A percentile compares a stretch with the other conserved stretches of the same genome.
Conservation (phyloP, 2,888 invertebrate genomes). For the Lasiommata megera region DNA sequence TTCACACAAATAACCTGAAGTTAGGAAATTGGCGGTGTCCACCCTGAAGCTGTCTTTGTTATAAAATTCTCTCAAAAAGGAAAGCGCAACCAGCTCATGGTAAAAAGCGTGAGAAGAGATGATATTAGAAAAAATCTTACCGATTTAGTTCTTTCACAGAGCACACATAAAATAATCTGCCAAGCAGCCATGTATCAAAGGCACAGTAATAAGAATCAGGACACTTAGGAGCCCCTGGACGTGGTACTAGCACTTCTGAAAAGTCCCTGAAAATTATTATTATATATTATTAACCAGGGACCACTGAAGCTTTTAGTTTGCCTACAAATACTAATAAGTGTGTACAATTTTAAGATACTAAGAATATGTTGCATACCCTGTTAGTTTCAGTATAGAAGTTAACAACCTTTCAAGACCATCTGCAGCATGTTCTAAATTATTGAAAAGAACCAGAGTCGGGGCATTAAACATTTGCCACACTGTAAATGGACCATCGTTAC, state of each 20-base stretch:
- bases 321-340: no score
- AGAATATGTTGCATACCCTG: no score
- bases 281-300: no score
- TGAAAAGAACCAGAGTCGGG: constrained; percentile 80
- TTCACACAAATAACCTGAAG: no score
- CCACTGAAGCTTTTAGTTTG: no score
- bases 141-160: constrained; percentile 74
- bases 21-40: no score
- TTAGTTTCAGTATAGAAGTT: constrained; percentile 81
- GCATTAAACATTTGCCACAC: constrained; percentile 85
- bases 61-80: no score
- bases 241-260: constrained; percentile 78
- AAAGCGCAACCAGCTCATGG: no score
- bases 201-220: constrained; percentile 73
- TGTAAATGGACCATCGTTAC: constrained; percentile 68
- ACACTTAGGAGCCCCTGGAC: constrained; percentile 61
- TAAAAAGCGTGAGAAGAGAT: no score
- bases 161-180: constrained; percentile 84
- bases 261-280: constrained; percentile 71
- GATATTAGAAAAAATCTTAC: no score
- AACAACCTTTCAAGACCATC: constrained; percentile 79
- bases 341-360: no score
- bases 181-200: constrained; percentile 85
- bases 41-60: no score
- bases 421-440: constrained; percentile 78